Conservation (phyloP, 64 coral and sea anemone species). For the Porites australiensis region DNA sequence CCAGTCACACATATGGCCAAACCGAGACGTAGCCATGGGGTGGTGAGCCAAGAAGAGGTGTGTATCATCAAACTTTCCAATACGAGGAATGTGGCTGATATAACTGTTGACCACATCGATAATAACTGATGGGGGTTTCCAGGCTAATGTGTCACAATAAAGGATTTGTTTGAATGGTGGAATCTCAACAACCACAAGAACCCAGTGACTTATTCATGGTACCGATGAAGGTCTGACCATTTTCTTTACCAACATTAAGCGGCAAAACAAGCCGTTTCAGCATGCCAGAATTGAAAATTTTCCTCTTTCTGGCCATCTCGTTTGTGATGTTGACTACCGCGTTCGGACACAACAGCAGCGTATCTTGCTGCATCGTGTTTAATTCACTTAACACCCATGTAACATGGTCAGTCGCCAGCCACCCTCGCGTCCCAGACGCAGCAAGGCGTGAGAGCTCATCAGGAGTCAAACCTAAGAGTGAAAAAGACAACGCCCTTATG, state of each 20-base stretch:
- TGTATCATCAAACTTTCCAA: constrained; percentile 2
- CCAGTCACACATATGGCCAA: constrained; percentile 1
- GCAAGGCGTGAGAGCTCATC: constrained; percentile 27
- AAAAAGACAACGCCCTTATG: too few species aligned
- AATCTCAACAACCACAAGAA: constrained; percentile 36
- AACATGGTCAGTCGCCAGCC: constrained; percentile 20
- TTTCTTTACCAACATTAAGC: too few species aligned
- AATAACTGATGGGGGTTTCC: constrained; percentile 17
- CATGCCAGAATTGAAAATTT: too few species aligned
- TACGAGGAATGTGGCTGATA: constrained; percentile 25
- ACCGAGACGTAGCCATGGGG: background rate
- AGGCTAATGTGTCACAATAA: constrained; percentile 37
- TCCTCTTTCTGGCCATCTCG: too few species aligned
- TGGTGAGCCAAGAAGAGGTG: constrained; percentile 22
- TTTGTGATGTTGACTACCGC: background rate
- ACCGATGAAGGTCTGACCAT: too few species aligned
- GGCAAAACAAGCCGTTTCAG: too few species aligned
- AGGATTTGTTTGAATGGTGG: constrained; percentile 11
- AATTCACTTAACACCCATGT: constrained; percentile 30
- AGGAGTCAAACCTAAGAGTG: background rate
- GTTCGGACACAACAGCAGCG: background rate
- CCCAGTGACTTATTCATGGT: too few species aligned
- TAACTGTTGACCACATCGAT: constrained; percentile 29
- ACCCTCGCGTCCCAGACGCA: constrained; percentile 13
- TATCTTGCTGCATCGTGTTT: constrained; percentile 31